These are phyloP conservation scores for Aphelinus certus DNA, from an alignment of 1,140 invertebrate species.

Conservation along the genomic window DNA sequence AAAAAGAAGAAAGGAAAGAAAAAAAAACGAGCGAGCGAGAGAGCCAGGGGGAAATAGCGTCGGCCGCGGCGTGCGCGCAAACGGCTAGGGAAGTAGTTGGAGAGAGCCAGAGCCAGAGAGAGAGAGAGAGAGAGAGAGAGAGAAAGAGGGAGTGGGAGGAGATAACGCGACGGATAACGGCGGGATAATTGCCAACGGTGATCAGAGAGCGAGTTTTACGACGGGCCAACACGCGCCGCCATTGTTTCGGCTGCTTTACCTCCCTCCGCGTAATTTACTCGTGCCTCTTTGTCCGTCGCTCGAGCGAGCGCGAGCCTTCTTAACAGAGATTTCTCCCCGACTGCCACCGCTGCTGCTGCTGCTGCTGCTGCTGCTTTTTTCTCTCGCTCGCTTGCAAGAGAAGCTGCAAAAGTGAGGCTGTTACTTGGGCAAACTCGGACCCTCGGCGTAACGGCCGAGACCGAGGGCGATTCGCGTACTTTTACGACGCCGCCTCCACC, in stretches of 20 bases:
- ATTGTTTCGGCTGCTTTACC: slow-evolving; percentile 39
- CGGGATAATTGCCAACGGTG: slow-evolving; percentile 66
- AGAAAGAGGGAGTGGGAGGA: slow-evolving; percentile 51
- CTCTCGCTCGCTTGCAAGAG: no score
- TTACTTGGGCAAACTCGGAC: slow-evolving; percentile 16
- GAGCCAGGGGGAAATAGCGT: slow-evolving; percentile 43
- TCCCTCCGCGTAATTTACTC: slow-evolving; percentile 36
- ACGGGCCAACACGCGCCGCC: slow-evolving; percentile 47
- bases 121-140: slow-evolving; percentile 45
- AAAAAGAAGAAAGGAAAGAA: slow-evolving; percentile 50
- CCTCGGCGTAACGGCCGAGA: slow-evolving; percentile 49
- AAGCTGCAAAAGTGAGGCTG: no score
- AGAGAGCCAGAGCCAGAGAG: slow-evolving; percentile 40
- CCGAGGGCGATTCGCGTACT: slow-evolving; percentile 53
- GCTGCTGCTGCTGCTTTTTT: no score
- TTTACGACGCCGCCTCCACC: slow-evolving; percentile 52
- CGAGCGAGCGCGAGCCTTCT: slow-evolving; percentile 12
- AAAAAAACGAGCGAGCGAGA: slow-evolving; percentile 26
- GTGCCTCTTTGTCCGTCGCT: slow-evolving; percentile 42
- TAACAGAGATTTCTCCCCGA: slow-evolving; percentile 36
- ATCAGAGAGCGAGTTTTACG: slow-evolving; percentile 65
- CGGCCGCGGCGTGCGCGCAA: no score
- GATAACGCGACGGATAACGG: slow-evolving; percentile 64
- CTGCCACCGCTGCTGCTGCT: slow-evolving; percentile 1
- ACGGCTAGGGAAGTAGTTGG: neutral